Percentiles rank a stretch among this genome's conserved stretches.
These are phyloP conservation scores for Gonatopus flavifemur DNA, from an alignment of 1,140 invertebrate genomes.

Conservation along the genomic window DNA sequence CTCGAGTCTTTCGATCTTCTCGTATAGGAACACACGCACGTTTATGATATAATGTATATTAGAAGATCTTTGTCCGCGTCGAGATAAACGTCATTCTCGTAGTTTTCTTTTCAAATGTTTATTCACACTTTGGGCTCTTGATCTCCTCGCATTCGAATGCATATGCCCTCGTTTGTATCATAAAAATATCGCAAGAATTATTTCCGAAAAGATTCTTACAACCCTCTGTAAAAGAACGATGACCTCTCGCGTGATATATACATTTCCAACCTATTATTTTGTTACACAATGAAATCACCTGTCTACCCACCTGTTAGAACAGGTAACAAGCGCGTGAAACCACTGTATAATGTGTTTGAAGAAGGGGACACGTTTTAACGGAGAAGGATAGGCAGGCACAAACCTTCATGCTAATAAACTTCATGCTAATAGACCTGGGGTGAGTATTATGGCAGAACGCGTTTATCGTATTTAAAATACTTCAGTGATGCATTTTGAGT, in stretches of 20 bases:
- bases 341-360: too few relatives aligned
- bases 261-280: conserved; percentile 16
- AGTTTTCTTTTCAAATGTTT: too few relatives aligned
- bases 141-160: too few relatives aligned
- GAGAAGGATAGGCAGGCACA: conserved; percentile 6
- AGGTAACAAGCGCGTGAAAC: conserved; percentile 29
- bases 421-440: conserved; percentile 21
- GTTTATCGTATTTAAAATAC: conserved; percentile 1
- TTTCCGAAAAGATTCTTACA: background rate
- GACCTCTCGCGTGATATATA: background rate
- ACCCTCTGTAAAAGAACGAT: background rate
- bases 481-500: too few relatives aligned
- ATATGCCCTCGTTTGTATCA: background rate
- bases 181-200: conserved; percentile 25
- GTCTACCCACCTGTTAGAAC: conserved; percentile 27
- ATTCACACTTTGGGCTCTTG: too few relatives aligned
- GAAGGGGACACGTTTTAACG: conserved; percentile 33
- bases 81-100: too few relatives aligned
- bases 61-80: too few relatives aligned
- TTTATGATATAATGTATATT: too few relatives aligned
- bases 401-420: conserved; percentile 40
- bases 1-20: too few relatives aligned
- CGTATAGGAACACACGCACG: too few relatives aligned
- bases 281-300: conserved; percentile 12
- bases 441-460: conserved; percentile 26